Percentiles rank a stretch among this genome's conserved stretches.
Evolutionary conservation across 2,888 invertebrate species (phyloP).

Genomic region (Galerucella calmariensis): DNA sequence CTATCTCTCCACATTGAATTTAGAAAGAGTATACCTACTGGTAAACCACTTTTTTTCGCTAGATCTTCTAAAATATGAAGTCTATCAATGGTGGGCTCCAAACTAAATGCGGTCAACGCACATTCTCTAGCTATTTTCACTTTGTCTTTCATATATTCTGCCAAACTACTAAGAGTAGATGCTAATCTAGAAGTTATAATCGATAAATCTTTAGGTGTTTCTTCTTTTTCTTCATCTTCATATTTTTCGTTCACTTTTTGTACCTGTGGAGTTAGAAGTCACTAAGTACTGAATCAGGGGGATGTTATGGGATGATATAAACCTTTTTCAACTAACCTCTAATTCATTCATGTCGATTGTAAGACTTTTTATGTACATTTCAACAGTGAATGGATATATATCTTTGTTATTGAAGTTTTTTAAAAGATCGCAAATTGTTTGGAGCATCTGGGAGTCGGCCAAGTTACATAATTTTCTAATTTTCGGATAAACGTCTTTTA

Average conservation of each 20-base stretch:
- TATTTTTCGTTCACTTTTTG: constrained; percentile 33
- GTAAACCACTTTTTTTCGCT: constrained; percentile 66
- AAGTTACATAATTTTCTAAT: constrained; percentile 63
- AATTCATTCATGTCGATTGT: constrained; percentile 81
- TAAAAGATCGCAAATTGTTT: constrained; percentile 71
- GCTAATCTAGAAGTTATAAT: constrained; percentile 67
- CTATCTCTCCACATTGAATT: not conserved
- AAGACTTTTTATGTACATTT: constrained; percentile 78
- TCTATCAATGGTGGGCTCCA: constrained; percentile 74
- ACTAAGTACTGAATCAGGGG: not conserved
- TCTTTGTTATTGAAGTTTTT: constrained; percentile 55
- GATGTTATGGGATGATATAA: no score
- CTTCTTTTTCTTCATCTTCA: not conserved
- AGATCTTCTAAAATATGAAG: constrained; percentile 70
- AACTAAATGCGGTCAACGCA: constrained; percentile 78
- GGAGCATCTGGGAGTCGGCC: constrained; percentile 76
- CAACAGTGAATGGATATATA: constrained; percentile 74
- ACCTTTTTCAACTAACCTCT: constrained; percentile 70
- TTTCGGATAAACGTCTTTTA: constrained; percentile 53
- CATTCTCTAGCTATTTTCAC: constrained; percentile 76
- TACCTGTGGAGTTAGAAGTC: not conserved
- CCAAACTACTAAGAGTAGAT: constrained; percentile 73
- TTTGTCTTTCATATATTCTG: constrained; percentile 70
- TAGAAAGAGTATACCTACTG: constrained; percentile 55
- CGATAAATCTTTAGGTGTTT: no score